phyloP scores from a whole-genome alignment of 1,140 invertebrate species.

The Ostrea edulis region DNA sequence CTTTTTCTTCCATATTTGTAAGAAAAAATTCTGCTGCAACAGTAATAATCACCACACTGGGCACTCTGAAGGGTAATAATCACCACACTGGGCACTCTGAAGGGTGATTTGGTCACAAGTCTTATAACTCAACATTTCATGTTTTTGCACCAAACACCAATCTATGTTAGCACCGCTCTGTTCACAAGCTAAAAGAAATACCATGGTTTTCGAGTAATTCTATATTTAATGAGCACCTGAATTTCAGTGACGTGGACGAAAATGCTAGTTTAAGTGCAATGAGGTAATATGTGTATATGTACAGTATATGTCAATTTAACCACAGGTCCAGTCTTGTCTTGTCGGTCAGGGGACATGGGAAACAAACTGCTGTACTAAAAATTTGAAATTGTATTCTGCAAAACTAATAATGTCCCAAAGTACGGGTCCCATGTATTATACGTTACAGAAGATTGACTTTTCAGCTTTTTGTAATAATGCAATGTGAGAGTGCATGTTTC shows the following conservation, averaged over 20 bases:
- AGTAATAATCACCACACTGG: not conserved
- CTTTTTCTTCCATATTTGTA: too few relatives aligned
- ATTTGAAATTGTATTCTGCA: not conserved
- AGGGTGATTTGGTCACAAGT: not conserved
- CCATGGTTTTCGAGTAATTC: not conserved
- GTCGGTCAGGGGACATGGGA: not conserved
- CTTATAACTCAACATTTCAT: not conserved
- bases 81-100: not conserved
- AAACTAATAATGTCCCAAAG: conserved; percentile 2
- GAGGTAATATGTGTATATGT: conserved; percentile 5
- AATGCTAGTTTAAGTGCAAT: conserved; percentile 38
- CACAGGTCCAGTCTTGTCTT: not conserved
- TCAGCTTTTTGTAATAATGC: conserved; percentile 13
- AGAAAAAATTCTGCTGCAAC: too few relatives aligned
- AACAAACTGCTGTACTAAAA: not conserved
- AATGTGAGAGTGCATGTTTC: not conserved
- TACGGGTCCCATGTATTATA: not conserved
- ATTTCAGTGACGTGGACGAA: conserved; percentile 41
- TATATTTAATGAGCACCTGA: not conserved
- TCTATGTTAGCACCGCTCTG: not conserved
- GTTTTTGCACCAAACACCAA: not conserved
- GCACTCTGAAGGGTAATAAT: not conserved
- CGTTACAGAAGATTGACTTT: not conserved
- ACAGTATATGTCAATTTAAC: not conserved
- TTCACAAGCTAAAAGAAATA: not conserved